Evolutionary conservation across 2,113 vertebrate genomes (phyloP), one percentile per base, ranked within the genome.

Genomic region (Ariopsis seemanni): DNA sequence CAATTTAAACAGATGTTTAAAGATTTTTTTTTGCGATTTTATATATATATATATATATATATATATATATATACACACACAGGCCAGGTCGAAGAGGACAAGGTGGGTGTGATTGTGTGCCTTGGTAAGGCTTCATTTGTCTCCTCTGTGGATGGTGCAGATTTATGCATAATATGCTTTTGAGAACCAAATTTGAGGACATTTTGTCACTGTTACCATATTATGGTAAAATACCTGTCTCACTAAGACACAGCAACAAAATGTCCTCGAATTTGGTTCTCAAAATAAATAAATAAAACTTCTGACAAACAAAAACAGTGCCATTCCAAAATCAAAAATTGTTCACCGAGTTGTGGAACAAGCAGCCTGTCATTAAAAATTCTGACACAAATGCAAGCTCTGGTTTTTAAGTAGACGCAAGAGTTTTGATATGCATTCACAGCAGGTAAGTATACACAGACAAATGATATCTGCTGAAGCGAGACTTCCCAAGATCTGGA

Each of bases 371-470:
- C 25, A 10, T 63, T 14, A 79, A 82, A 58, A 42, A 52, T 9
- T 34, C 12, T 75, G 58, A 17, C 34, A 50, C 52, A 25, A 63
- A 83, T 17, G 17, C 48, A 53, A 8, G 80, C 57, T 27, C 50
- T 20, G 57, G 57, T 71, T 82, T 81, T 58, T 5, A 82, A 71
- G 60, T 57, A 30, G 63, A 57, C 17, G 53, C 12, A 7, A 20
- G 65, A 50, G 55, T 42, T 86, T 25, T 72, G 25, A 85, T 63
- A 74, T 55, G 50, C 27, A 57, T 81, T 86, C 84, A 80, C 89
- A 90, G 84, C 86, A 90, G 86, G 86, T 88, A 72, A 90, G 69
- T 52, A n/a, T 52, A 86, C 83, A 71, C 57, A 2, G 65, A 80
- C 87, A 88, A 87, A 84, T 55, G 83, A 88, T 86, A 85, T 84